Conservation (phyloP, 2,113 vertebrate genomes). For the Nansenia antarctica region DNA sequence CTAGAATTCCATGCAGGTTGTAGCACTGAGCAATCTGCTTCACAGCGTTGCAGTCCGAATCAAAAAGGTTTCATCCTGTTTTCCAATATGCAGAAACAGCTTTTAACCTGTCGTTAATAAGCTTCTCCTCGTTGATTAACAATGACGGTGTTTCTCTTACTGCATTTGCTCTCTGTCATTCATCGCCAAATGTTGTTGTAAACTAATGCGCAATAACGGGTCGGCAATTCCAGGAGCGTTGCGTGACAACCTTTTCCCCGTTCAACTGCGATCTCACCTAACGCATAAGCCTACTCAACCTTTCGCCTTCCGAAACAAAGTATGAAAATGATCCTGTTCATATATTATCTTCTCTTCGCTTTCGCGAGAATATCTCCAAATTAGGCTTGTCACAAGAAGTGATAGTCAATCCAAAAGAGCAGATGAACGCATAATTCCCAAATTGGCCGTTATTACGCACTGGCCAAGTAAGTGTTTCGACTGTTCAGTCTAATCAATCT, state of each 20-base stretch:
- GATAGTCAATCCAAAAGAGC: slow-evolving; percentile 24
- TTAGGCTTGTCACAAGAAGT: slow-evolving; percentile 19
- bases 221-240: slow-evolving; percentile 61
- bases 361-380: slow-evolving; percentile 35
- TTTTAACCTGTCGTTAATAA: slow-evolving; percentile 41
- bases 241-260: slow-evolving; percentile 45
- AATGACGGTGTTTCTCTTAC: slow-evolving; percentile 61
- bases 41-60: slow-evolving; percentile 58
- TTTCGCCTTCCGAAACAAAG: slow-evolving; percentile 58
- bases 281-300: slow-evolving; percentile 45
- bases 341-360: slow-evolving; percentile 37
- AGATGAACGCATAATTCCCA: slow-evolving; percentile 47
- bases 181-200: slow-evolving; percentile 52
- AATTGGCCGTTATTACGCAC: slow-evolving; percentile 60
- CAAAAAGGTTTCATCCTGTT: slow-evolving; percentile 68
- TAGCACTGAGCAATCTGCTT: slow-evolving; percentile 61
- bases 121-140: slow-evolving; percentile 8
- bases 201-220: slow-evolving; percentile 54
- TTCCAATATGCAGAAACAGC: slow-evolving; percentile 60
- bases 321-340: slow-evolving; percentile 43
- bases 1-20: slow-evolving; percentile 76
- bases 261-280: slow-evolving; percentile 60
- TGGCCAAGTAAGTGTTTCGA: slow-evolving; percentile 51
- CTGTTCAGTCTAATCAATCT: slow-evolving; percentile 38
- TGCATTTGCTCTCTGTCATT: slow-evolving; percentile 53